Conservation (phyloP, 2,888 invertebrate species). For the Temnothorax ravouxi region DNA sequence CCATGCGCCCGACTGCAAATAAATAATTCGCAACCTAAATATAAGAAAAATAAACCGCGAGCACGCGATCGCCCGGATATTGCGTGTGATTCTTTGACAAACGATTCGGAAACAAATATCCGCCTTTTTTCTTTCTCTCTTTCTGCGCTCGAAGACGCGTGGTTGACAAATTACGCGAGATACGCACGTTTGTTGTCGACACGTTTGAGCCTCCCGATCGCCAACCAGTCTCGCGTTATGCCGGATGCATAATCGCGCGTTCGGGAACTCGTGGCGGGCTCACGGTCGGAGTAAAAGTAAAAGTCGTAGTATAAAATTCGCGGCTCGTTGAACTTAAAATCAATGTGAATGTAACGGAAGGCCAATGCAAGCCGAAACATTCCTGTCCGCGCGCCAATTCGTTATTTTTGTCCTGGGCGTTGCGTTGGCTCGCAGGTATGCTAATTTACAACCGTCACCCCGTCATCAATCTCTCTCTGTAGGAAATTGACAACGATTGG, state of each 20-base stretch:
- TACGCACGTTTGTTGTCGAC: background rate
- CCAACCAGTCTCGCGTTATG: background rate
- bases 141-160: background rate
- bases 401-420: background rate
- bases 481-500: background rate
- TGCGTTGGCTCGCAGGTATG: background rate
- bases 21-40: background rate
- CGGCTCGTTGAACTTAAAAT: conserved; percentile 4
- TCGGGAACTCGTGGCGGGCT: background rate
- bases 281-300: conserved; percentile 19
- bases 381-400: background rate
- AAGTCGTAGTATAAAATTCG: conserved; percentile 1
- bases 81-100: background rate
- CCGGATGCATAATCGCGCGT: background rate
- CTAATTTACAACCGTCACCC: too few species aligned
- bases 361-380: conserved; percentile 7
- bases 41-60: background rate
- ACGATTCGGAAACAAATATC: background rate
- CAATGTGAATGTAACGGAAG: conserved; percentile 23
- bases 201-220: background rate
- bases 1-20: background rate
- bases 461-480: background rate
- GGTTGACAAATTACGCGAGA: background rate
- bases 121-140: background rate
- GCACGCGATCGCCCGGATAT: background rate